These are phyloP conservation scores for Trididemnum clinides DNA, from an alignment of 23 tunicate species.

Conservation along the genomic window DNA sequence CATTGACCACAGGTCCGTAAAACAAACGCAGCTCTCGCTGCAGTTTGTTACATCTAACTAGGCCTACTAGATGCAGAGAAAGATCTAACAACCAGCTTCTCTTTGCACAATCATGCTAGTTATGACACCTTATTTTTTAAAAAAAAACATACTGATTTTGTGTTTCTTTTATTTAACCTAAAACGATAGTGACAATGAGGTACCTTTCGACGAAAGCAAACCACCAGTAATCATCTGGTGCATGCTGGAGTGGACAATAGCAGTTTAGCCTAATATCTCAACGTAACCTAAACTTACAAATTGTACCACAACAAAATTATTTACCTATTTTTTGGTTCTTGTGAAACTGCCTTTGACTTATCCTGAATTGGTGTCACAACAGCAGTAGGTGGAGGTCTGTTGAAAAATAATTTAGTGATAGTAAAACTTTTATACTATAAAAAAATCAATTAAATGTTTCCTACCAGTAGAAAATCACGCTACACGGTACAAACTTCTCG, in stretches of 20 bases:
- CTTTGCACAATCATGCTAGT: not conserved
- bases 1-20: too few species aligned
- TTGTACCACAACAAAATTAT: not conserved
- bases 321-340: not conserved
- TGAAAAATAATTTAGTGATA: not conserved
- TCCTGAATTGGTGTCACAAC: constrained; percentile 29
- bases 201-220: too few species aligned
- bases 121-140: too few species aligned
- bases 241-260: too few species aligned
- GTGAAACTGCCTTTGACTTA: not conserved
- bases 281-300: too few species aligned
- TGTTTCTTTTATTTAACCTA: too few species aligned
- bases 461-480: not conserved
- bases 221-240: too few species aligned
- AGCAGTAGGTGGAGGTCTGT: constrained; percentile 28
- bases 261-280: too few species aligned
- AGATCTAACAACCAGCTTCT: not conserved
- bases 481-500: not conserved
- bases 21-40: not conserved
- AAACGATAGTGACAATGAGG: too few species aligned
- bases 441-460: not conserved
- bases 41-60: not conserved
- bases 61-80: not conserved
- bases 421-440: not conserved
- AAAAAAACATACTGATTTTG: too few species aligned